These are phyloP conservation scores for Stercorarius parasiticus DNA, from an alignment of 2,113 vertebrate genomes.

Conservation along the genomic window DNA sequence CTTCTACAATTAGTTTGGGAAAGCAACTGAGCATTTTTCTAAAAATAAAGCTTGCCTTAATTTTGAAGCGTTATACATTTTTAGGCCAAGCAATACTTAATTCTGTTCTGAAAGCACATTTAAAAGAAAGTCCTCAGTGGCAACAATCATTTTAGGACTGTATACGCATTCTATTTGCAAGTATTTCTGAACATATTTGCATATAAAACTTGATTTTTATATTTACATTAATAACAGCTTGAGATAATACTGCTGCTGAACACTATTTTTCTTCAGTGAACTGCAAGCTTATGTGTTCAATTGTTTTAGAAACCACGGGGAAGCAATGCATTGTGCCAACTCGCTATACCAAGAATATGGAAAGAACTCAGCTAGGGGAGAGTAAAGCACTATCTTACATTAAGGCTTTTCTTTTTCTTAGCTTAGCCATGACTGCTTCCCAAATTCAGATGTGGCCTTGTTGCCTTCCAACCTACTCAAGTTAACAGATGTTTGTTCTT, in stretches of 20 bases:
- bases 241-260: not conserved
- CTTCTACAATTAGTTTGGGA: not conserved
- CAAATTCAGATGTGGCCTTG: accelerated
- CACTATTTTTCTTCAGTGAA: not conserved
- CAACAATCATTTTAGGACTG: not conserved
- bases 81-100: not conserved
- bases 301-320: not conserved
- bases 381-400: not conserved
- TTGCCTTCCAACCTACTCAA: not conserved
- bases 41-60: not conserved
- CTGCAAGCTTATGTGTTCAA: not conserved
- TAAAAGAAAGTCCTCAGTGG: not conserved
- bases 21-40: not conserved
- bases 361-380: not conserved
- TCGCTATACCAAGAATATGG: accelerated
- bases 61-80: not conserved
- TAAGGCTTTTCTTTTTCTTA: not conserved
- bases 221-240: not conserved
- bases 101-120: not conserved
- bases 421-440: not conserved
- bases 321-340: not conserved
- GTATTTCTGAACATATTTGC: not conserved
- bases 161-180: not conserved
- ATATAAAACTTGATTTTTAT: not conserved
- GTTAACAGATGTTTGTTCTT: not conserved